Evolutionary conservation across 1,140 invertebrate genomes (phyloP), one percentile per base, ranked within the genome.

Genomic region (Brachystomella parvula): DNA sequence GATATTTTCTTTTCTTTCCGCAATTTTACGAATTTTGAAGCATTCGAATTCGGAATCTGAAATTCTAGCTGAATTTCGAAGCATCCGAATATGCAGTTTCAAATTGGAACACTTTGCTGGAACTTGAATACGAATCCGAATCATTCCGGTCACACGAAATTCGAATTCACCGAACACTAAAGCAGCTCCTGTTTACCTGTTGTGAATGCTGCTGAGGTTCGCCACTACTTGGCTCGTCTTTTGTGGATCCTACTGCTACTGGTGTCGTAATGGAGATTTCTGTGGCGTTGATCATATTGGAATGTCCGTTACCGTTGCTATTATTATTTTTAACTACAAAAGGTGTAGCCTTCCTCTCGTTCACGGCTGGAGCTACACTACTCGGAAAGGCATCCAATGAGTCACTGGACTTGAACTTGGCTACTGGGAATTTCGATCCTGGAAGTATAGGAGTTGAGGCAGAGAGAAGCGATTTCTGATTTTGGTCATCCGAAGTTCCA

Each of bases 401-500:
- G 49, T 53, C 49, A 53, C 49, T 53, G 49, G 49, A 53, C 21
- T 53, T 53, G 49, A 53, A 53, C 49, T 53, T 53, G 9, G 49
- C 12, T 24, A 53, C 49, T 6, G 49, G 49, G 49, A 19, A 53
- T 26, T 24, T 53, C 15, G 49, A 53, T 26, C 6, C 24, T 19
- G 24, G 12, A 6, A 24, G 49, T 19, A 24, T 24, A 26, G 49
- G 49, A 6, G 49, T 53, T 15, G 49, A 53, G 3, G 49, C 6
- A 17, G 49, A 53, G 12, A 53, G 24, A 15, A 53, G 12, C 49
- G 12, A n/a, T n/a, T n/a, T n/a, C n/a, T n/a, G n/a, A n/a, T n/a
- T 30, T 30, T 70, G 76, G 67, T 82, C 81, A 74, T 85, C 86
- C 71, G 89, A 87, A 65, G 88, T 86, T 28, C 91, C 91, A 64